Evolutionary conservation across 2,797 vertebrate species (phyloP).

Genomic region (Leptatherina wallacei): DNA sequence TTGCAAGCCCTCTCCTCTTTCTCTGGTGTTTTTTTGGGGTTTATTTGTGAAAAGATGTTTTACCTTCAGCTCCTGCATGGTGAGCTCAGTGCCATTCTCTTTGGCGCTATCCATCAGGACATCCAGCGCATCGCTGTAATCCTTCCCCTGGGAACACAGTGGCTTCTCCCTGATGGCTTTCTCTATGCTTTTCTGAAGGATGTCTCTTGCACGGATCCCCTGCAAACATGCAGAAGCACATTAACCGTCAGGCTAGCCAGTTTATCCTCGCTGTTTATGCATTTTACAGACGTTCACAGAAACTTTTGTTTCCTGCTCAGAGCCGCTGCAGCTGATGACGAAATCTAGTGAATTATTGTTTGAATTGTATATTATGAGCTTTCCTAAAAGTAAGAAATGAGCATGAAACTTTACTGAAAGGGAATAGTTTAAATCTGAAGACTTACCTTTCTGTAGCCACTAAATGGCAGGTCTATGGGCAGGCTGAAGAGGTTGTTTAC

Average conservation of each 20-base stretch:
- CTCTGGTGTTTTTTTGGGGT: not conserved
- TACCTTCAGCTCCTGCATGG: constrained; percentile 99
- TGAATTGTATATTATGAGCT: not conserved
- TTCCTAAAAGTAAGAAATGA: not conserved
- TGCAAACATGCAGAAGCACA: constrained; percentile 48
- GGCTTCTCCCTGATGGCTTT: constrained; percentile 97
- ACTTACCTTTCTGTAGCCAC: constrained; percentile 92
- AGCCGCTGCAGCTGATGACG: not conserved
- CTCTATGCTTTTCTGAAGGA: constrained; percentile 91
- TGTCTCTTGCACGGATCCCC: constrained; percentile 95
- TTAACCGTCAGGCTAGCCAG: not conserved
- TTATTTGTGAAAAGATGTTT: not conserved
- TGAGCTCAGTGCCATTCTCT: constrained; percentile 93
- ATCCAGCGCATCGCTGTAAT: constrained; percentile 93
- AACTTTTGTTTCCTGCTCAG: not conserved
- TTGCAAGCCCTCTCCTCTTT: not conserved
- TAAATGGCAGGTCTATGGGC: constrained; percentile 95
- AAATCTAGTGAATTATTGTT: not conserved
- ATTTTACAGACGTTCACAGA: not conserved
- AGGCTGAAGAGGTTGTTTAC: constrained; percentile 97
- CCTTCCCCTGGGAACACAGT: constrained; percentile 91
- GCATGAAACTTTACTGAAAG: not conserved
- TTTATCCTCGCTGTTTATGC: not conserved
- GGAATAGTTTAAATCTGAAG: not conserved
- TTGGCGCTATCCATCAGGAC: constrained; percentile 95